These are phyloP conservation scores for Drosophila athabasca DNA, from an alignment of 1,140 invertebrate genomes.

Conservation along the genomic window DNA sequence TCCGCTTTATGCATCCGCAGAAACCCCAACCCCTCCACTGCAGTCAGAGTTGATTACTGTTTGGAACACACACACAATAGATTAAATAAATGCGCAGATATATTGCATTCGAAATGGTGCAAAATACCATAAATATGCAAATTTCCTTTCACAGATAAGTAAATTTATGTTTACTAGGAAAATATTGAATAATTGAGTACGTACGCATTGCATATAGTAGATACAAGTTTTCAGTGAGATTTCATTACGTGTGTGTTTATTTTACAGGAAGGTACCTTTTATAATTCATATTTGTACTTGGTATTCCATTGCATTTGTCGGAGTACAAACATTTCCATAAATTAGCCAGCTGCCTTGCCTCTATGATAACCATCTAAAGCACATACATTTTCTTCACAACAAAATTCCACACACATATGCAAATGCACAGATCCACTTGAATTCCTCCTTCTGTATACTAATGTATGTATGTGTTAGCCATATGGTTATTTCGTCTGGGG, in stretches of 20 bases:
- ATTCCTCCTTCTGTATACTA: slow-evolving; percentile 15
- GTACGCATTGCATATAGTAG: too few relatives aligned
- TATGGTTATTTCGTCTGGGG: slow-evolving; percentile 24
- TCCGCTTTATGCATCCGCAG: background rate
- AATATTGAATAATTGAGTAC: background rate
- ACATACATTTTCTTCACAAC: slow-evolving; percentile 33
- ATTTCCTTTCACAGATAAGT: background rate
- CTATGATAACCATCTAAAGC: slow-evolving; percentile 6
- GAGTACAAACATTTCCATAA: slow-evolving; percentile 14
- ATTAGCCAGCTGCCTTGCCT: slow-evolving; percentile 3
- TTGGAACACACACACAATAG: slow-evolving; percentile 31
- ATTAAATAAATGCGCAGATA: slow-evolving; percentile 46
- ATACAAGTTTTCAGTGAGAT: too few relatives aligned
- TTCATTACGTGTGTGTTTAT: too few relatives aligned
- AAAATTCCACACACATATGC: slow-evolving; percentile 5
- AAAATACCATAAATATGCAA: slow-evolving; percentile 18
- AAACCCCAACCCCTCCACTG: slow-evolving; percentile 3
- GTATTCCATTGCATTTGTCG: slow-evolving; percentile 3
- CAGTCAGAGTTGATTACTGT: slow-evolving; percentile 52
- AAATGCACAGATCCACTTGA: slow-evolving; percentile 24
- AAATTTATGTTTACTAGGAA: background rate
- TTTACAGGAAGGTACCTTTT: too few relatives aligned
- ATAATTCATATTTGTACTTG: too few relatives aligned
- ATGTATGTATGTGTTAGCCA: background rate
- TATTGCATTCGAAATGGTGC: slow-evolving; percentile 32